These are phyloP conservation scores for Heloderma charlesbogerti DNA, from an alignment of 2,113 vertebrate species.

Conservation along the genomic window DNA sequence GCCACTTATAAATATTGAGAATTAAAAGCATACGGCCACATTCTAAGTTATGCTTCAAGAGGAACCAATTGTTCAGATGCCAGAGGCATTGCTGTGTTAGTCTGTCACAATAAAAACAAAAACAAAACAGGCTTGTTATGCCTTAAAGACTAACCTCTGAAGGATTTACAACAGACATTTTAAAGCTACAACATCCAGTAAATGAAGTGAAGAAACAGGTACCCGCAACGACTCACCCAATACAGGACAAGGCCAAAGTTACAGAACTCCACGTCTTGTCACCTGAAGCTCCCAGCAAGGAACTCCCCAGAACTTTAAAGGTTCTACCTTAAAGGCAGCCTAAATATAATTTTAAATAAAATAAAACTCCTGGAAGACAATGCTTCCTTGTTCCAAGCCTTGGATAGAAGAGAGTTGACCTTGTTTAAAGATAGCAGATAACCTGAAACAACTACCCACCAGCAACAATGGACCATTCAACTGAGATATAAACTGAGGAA, in stretches of 20 bases:
- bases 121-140: background rate
- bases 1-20: rapidly evolving
- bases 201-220: background rate
- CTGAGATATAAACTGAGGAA: background rate
- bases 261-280: no score
- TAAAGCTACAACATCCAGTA: background rate
- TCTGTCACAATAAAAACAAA: background rate
- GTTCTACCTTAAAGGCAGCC: no score
- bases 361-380: background rate
- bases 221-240: no score
- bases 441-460: background rate
- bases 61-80: background rate
- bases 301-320: no score
- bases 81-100: background rate
- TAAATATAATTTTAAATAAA: no score
- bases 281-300: no score
- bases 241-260: no score
- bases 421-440: background rate
- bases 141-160: background rate
- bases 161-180: background rate
- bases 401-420: background rate
- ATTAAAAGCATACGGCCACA: no score
- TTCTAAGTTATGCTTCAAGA: background rate
- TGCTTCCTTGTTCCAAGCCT: background rate
- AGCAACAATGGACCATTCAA: background rate